Conservation (phyloP, 1,140 invertebrate genomes). For the Drosophila takahashii region DNA sequence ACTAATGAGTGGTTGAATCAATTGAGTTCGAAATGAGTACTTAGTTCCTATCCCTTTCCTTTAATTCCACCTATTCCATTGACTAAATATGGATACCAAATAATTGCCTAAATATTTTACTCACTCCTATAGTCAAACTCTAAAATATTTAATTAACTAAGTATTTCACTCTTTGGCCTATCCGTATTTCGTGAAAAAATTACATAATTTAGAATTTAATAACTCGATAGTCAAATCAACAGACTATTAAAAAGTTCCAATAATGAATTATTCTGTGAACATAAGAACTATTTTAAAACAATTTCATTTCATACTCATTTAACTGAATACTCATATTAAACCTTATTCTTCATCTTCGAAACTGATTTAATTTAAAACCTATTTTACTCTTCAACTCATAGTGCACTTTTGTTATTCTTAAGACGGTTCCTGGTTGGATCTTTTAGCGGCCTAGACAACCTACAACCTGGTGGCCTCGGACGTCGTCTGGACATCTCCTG, state of each 20-base stretch:
- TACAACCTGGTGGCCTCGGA: slow-evolving; percentile 82
- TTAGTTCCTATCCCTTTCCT: background rate
- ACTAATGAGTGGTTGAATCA: slow-evolving; percentile 1
- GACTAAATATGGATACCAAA: background rate
- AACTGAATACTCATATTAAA: background rate
- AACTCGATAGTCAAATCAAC: background rate
- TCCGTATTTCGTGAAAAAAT: background rate
- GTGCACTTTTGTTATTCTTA: slow-evolving; percentile 4
- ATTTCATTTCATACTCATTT: slow-evolving; percentile 2
- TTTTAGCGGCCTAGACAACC: slow-evolving; percentile 36
- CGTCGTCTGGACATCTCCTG: slow-evolving; percentile 69
- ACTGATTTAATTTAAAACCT: background rate
- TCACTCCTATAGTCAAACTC: background rate
- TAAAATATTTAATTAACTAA: slow-evolving; percentile 8
- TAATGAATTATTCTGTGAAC: background rate
- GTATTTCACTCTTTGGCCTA: background rate
- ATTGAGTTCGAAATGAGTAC: background rate
- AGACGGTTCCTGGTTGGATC: slow-evolving; percentile 21
- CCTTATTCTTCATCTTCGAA: background rate
- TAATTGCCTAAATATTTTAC: background rate
- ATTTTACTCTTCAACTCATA: background rate
- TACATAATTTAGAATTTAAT: background rate
- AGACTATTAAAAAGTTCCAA: background rate
- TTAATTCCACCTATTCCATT: background rate
- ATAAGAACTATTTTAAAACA: background rate